These are phyloP conservation scores for Allacma fusca DNA, from an alignment of 2,888 invertebrate genomes.

Conservation along the genomic window DNA sequence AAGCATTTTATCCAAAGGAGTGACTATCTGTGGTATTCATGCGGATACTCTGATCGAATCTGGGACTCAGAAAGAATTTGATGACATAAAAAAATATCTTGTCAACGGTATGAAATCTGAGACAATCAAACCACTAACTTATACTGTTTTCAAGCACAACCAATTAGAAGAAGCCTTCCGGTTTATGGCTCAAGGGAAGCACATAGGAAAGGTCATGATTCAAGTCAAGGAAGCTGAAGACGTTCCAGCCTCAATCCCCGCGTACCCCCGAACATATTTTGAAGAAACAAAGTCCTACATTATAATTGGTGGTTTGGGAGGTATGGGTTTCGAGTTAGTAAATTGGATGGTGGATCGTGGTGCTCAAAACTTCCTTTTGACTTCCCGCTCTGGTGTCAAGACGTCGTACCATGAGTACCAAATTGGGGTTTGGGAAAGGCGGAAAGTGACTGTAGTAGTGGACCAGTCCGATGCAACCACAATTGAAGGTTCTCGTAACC, in stretches of 20 bases:
- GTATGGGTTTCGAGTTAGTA: slow-evolving; percentile 87
- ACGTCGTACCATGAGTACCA: slow-evolving; percentile 84
- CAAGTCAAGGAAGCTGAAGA: slow-evolving; percentile 64
- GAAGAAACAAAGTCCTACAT: slow-evolving; percentile 68
- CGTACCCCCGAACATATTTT: slow-evolving; percentile 66
- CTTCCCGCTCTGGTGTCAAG: slow-evolving; percentile 79
- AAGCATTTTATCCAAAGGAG: slow-evolving; percentile 75
- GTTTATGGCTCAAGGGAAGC: slow-evolving; percentile 79
- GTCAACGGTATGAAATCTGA: slow-evolving; percentile 73
- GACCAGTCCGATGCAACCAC: slow-evolving; percentile 65
- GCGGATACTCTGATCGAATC: slow-evolving; percentile 74
- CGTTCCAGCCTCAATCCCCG: slow-evolving; percentile 64
- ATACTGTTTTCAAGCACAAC: slow-evolving; percentile 72
- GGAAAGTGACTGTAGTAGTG: slow-evolving; percentile 74
- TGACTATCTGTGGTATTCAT: slow-evolving; percentile 80
- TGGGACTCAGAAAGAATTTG: slow-evolving; percentile 67
- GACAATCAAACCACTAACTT: slow-evolving; percentile 74
- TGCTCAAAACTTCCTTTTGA: slow-evolving; percentile 78
- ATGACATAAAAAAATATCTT: slow-evolving; percentile 69
- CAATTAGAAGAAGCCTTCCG: slow-evolving; percentile 77
- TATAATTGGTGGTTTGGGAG: slow-evolving; percentile 82
- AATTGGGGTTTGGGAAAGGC: slow-evolving; percentile 68
- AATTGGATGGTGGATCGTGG: slow-evolving; percentile 87
- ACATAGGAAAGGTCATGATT: slow-evolving; percentile 78
- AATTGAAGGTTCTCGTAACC: slow-evolving; percentile 62